Evolutionary conservation across 2,888 invertebrate genomes (phyloP), one percentile per base, ranked within the genome.

Genomic region (Cheilosia vernalis): DNA sequence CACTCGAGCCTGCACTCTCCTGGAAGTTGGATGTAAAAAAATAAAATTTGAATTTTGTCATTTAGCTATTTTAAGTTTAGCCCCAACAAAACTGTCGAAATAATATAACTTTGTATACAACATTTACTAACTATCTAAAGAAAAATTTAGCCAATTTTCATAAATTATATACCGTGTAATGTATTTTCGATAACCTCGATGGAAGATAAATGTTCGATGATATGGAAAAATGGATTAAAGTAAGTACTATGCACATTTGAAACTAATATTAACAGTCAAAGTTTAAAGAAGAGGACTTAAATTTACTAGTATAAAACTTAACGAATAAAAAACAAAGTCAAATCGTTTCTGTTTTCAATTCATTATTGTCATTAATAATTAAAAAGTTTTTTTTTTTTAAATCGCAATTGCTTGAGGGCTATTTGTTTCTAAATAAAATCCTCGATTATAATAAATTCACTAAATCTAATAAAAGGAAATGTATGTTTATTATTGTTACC

Each of bases 321-420:
- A 44, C n/a, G 15, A n/a, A n/a, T 10, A 55, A 70, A 53, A 17
- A 33, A 4, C 13, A 53, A 63, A 30, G 40, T 60, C 53, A 61
- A 73, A n/a, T 42, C n/a, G 13, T 56, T 33, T 51, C 61, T 37
- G 2, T 63, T 55, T 56, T 61, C 69, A 53, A 9, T 17, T 79
- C 67, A 63, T 84, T 84, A 84, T 84, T 84, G 84, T 84, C 84
- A 79, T 83, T 67, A 67, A 82, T 79, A 79, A 79, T 66, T 21
- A 55, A 64, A 76, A 72, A 15, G 4, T 21, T 21, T 21, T 21
- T 21, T 21, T 3, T 24, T 51, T 24, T 60, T 44, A 84, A 74
- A 74, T 79, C 72, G 55, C 78, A 70, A 69, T 69, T 79, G 67
- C 61, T 61, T 77, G 15, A 72, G 53, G 60, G 53, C 51, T 77